Evolutionary conservation across 92 coral and sea anemone genomes (phyloP), one percentile per base, ranked within the genome.

Genomic region (Porites lobata): DNA sequence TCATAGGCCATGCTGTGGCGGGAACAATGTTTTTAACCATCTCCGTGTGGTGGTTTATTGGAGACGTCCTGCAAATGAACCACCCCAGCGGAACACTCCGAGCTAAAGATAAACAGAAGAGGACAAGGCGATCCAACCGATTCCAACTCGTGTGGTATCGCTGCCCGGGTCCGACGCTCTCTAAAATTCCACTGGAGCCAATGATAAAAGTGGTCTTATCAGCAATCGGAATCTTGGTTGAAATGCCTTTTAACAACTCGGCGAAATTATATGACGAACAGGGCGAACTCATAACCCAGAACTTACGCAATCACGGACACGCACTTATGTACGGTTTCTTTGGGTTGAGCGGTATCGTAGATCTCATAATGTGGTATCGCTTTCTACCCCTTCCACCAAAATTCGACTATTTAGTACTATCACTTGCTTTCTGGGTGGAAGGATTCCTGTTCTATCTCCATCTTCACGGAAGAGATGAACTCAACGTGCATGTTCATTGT

Each of bases 381-480:
- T 9, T 91, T 22, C 22, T 89, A 1, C 88, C 76, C 8, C 77
- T 91, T 1, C 90, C 94, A 3, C 85, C 71, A 11, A 85, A 73
- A 20, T 71, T 84, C 57, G 94, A 91, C 81, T 87, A 82, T 70
- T 6, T 72, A 13, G 61, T 78, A 4, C 4, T 69, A 1, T 85
- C 89, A 1, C 14, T 87, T 15, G 94, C 94, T 0, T 87, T 91
- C 67, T 81, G 81, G 58, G 68, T 91, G 72, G 94, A 91, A 75
- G 94, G 94, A 50, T 52, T 83, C 50, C 59, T 91, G 13, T 91
- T 91, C 70, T 88, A 19, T 50, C 77, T 91, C 61, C 91, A 91
- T 62, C 77, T 91, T 6, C 85, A 87, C 51, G 94, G 91, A 1
- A 87, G 94, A 2, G 67, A 57, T 64, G 82, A 86, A 56, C 86